A percentile compares a stretch with the other conserved stretches of the same genome.
Evolutionary conservation across 2,113 vertebrate genomes (phyloP).

Genomic region (Corythoichthys intestinalis): DNA sequence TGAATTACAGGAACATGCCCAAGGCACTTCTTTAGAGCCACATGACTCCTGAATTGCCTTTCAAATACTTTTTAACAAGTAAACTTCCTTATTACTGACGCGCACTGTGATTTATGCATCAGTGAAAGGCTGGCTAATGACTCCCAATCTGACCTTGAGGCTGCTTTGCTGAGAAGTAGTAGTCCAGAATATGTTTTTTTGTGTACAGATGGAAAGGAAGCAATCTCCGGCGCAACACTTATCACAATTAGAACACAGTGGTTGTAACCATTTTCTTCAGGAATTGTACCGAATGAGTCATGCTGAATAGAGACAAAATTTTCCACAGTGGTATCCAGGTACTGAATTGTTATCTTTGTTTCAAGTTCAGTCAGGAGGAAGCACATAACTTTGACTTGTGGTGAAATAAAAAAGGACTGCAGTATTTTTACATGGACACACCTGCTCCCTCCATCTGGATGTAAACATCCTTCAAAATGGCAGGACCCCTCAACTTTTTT

Average conservation of each 20-base stretch:
- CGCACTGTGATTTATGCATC: conserved; percentile 57
- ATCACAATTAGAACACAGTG: conserved; percentile 6
- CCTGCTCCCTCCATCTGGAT: conserved; percentile 3
- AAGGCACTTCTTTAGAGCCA: conserved; percentile 54
- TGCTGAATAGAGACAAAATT: not conserved
- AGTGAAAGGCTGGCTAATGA: conserved; percentile 45
- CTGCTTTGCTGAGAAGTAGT: conserved; percentile 31
- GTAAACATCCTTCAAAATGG: conserved; percentile 21
- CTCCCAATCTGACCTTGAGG: conserved; percentile 61
- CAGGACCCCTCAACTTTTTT: conserved; percentile 13
- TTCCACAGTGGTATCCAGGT: conserved; percentile 12
- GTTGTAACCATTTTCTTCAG: conserved; percentile 1
- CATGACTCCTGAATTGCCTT: conserved; percentile 61
- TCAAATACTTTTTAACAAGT: conserved; percentile 60
- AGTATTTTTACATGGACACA: conserved; percentile 5
- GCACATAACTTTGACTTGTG: not conserved
- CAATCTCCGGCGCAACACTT: conserved; percentile 12
- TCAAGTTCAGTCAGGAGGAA: conserved; percentile 5
- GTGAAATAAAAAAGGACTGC: conserved; percentile 3
- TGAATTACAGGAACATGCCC: conserved; percentile 63
- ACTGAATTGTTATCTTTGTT: not conserved
- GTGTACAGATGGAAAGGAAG: conserved; percentile 18
- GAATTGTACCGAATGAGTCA: conserved; percentile 19
- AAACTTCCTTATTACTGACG: conserved; percentile 72
- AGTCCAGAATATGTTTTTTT: conserved; percentile 41